These are phyloP conservation scores for Antheraea yamamai DNA, from an alignment of 2,888 invertebrate species.

Conservation along the genomic window DNA sequence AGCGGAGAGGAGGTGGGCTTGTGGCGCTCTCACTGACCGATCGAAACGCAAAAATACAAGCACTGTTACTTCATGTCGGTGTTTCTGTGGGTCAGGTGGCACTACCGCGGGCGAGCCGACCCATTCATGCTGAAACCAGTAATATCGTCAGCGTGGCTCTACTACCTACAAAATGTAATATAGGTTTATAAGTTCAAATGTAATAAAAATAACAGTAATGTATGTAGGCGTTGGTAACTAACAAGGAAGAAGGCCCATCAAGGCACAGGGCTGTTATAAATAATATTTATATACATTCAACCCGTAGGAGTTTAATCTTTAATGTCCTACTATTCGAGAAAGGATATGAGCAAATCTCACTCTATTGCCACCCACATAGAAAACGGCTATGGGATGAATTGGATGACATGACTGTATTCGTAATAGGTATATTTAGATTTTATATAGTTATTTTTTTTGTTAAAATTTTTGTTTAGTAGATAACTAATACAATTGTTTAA, in stretches of 20 bases:
- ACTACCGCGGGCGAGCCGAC: too few species aligned
- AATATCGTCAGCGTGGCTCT: too few species aligned
- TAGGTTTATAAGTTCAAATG: neutral
- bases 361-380: conserved; percentile 28
- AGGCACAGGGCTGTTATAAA: conserved; percentile 17
- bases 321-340: conserved; percentile 12
- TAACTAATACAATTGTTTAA: neutral
- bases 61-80: too few species aligned
- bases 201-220: neutral
- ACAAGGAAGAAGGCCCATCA: neutral
- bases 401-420: conserved; percentile 10
- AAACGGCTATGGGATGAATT: conserved; percentile 16
- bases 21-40: too few species aligned
- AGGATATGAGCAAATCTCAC: conserved; percentile 33
- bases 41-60: too few species aligned
- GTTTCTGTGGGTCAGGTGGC: too few species aligned
- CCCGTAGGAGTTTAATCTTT: conserved; percentile 26
- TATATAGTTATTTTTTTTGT: neutral
- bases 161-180: too few species aligned
- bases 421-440: neutral
- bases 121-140: too few species aligned
- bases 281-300: conserved; percentile 19
- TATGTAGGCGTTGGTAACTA: neutral
- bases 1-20: too few species aligned
- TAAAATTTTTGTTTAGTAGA: neutral